Evolutionary conservation across 1,140 invertebrate species (phyloP).

Genomic region (Thalassaphorura encarpata): DNA sequence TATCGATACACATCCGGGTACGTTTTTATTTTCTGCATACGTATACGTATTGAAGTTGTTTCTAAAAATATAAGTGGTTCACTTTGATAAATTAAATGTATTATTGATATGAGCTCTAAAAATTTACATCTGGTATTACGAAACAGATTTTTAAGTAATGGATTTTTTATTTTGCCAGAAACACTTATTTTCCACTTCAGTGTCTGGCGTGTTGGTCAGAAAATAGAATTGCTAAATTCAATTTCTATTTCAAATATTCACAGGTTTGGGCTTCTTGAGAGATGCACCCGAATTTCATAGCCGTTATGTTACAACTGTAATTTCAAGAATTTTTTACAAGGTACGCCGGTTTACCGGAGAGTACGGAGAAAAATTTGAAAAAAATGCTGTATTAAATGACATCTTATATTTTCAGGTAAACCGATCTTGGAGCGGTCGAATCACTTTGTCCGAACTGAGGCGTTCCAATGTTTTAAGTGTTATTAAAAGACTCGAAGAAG

Average conservation of each 20-base stretch:
- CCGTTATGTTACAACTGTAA: conserved; percentile 48
- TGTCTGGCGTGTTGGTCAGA: too few relatives aligned
- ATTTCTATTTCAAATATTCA: conserved; percentile 43
- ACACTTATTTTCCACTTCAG: too few relatives aligned
- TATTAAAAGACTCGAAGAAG: conserved; percentile 57
- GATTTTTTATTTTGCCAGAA: too few relatives aligned
- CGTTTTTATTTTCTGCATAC: too few relatives aligned
- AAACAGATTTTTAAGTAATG: too few relatives aligned
- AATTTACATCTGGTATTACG: too few relatives aligned
- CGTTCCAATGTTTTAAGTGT: conserved; percentile 76
- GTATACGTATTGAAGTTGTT: too few relatives aligned
- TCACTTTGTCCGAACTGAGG: conserved; percentile 78
- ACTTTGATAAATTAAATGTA: background rate
- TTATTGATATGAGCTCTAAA: background rate
- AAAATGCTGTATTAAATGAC: background rate
- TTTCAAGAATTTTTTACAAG: conserved; percentile 90
- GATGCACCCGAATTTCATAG: conserved; percentile 98
- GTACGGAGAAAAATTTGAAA: background rate
- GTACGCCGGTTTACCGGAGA: background rate
- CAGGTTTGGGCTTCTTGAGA: conserved; percentile 74
- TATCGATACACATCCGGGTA: conserved; percentile 96
- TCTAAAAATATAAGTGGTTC: conserved; percentile 42
- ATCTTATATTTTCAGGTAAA: conserved; percentile 52
- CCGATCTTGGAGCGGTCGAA: conserved; percentile 90
- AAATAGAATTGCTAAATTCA: too few relatives aligned